These are phyloP conservation scores for Macquaria ambigua DNA, from an alignment of 2,113 vertebrate genomes.

Conservation along the genomic window DNA sequence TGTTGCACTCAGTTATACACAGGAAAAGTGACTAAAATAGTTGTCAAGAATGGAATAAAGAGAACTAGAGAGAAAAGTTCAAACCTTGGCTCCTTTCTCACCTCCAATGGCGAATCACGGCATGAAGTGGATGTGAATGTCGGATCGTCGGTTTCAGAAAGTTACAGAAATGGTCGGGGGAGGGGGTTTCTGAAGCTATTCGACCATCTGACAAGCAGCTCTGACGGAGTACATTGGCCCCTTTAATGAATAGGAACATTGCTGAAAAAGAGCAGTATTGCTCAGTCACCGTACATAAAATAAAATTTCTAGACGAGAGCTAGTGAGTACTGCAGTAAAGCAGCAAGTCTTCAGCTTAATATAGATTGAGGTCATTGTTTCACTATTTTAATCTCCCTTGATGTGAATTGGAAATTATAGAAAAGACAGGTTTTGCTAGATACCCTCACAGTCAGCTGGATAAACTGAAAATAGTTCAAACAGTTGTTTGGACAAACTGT, in stretches of 20 bases:
- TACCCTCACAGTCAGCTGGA: neutral
- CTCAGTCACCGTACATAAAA: neutral
- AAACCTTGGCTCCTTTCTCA: too few relatives aligned
- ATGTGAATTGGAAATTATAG: neutral
- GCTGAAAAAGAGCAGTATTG: neutral
- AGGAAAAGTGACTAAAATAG: too few relatives aligned
- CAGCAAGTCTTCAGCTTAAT: neutral
- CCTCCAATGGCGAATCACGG: too few relatives aligned
- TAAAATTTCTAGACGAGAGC: neutral
- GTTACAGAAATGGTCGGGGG: neutral
- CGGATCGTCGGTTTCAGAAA: neutral
- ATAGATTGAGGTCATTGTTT: neutral
- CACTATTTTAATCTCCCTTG: neutral
- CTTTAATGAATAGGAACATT: neutral
- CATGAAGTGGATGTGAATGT: too few relatives aligned
- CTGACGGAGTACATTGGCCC: neutral
- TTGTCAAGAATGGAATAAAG: too few relatives aligned
- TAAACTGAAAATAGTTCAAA: neutral
- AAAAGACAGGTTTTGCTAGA: neutral
- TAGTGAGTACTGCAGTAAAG: neutral
- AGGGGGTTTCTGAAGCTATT: neutral
- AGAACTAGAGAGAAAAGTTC: too few relatives aligned
- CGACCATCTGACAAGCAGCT: neutral
- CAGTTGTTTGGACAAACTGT: neutral
- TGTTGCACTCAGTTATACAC: too few relatives aligned